Base-by-base conservation (phyloP, 2,113 vertebrate species). In the Albula goreensis region DNA sequence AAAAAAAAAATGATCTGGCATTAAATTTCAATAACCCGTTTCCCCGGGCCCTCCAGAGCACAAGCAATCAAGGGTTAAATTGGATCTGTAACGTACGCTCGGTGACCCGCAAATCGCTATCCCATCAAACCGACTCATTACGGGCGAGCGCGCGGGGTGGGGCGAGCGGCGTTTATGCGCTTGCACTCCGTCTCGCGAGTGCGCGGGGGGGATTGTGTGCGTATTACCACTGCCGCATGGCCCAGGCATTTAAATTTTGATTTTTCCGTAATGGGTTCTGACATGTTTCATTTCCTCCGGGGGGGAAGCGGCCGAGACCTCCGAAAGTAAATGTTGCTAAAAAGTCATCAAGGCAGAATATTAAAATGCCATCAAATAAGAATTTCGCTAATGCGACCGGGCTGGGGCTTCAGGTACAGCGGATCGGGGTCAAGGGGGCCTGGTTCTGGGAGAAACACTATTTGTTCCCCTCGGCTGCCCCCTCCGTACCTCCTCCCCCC, bases 341-440 rank as follows among this genome's bases (percentile, higher is more conserved):
- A 96, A 97, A 96, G 96, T 96, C 96, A 97, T 97, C 96, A 96
- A 97, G 95, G 95, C 96, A 96, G 96, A 96, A 97, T 96, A 96
- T 96, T 97, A 96, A 96, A 96, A 97, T 96, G 96, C 95, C 96
- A 96, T 97, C 96, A 96, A 96, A 96, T 94, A 96, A 95, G 95
- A 96, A 96, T 97, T 96, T 94, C 95, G 92, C 96, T 96, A 97
- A 97, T 96, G 96, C 94, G 95, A 96, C 94, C 93, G 88, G 89
- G 95, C 95, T 95, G 92, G 90, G 92, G 91, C 94, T 94, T 94
- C 94, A 95, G 96, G 96, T 96, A 96, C 91, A 10, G 91, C 81
- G 89, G 95, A 95, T 92, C 25, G 49, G 83, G 88, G 88, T 86
- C 85, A 96, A 92, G 80, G 92, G 95, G 95, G 95, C 93, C 86